phyloP scores from a whole-genome alignment of 2,113 vertebrate genomes.

The Prionailurus bengalensis region DNA sequence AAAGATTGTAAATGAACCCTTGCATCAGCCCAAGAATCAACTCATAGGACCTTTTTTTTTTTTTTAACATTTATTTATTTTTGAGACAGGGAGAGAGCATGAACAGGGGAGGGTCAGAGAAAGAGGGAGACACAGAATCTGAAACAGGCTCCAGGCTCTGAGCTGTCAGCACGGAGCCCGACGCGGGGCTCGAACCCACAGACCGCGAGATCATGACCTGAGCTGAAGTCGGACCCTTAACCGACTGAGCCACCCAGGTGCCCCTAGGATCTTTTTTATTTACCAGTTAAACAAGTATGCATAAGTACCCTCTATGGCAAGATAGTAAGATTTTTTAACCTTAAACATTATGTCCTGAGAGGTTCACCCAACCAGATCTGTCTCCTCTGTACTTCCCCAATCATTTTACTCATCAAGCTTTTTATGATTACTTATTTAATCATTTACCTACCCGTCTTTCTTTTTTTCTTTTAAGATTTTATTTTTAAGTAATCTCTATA shows the following conservation, averaged over 20 bases:
- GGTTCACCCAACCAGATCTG: not conserved
- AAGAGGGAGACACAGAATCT: too few relatives aligned
- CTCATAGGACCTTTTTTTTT: not conserved
- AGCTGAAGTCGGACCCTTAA: too few relatives aligned
- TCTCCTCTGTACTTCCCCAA: not conserved
- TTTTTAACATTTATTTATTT: too few relatives aligned
- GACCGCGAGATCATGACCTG: too few relatives aligned
- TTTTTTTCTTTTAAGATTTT: too few relatives aligned
- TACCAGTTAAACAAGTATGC: constrained; percentile 22
- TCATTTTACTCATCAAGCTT: not conserved
- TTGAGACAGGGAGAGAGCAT: too few relatives aligned
- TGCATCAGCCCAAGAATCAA: not conserved
- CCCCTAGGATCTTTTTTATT: not conserved
- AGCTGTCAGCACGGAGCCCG: too few relatives aligned
- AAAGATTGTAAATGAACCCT: not conserved
- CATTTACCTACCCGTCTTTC: not conserved
- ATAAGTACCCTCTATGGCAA: not conserved
- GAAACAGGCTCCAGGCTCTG: too few relatives aligned
- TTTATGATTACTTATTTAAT: constrained; percentile 33
- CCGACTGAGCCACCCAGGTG: too few relatives aligned
- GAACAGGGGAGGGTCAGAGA: too few relatives aligned
- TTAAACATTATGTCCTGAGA: constrained; percentile 15
- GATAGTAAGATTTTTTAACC: not conserved
- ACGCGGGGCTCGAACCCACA: too few relatives aligned
- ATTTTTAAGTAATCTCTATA: too few relatives aligned